Percentiles rank a stretch among this genome's conserved stretches.
Evolutionary conservation across 2,113 vertebrate genomes (phyloP).

Genomic region (Catharus fuscescens): DNA sequence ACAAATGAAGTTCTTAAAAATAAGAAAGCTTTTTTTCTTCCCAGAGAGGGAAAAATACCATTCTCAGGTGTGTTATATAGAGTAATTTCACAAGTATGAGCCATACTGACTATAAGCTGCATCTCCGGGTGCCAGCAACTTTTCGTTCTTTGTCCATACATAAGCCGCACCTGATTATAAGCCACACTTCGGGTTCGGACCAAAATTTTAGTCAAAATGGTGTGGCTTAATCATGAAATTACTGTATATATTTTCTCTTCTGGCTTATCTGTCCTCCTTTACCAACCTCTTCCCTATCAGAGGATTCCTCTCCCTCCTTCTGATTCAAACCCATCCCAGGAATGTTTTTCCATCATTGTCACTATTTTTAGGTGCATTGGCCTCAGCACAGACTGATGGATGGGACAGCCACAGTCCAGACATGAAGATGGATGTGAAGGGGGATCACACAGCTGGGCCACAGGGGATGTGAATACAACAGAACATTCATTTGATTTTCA

Average conservation of each 20-base stretch:
- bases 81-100: too few species aligned
- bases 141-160: too few species aligned
- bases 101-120: too few species aligned
- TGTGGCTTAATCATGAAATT: too few species aligned
- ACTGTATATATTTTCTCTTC: background rate
- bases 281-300: background rate
- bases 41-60: background rate
- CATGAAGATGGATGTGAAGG: accelerated
- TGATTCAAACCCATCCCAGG: background rate
- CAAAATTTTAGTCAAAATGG: too few species aligned
- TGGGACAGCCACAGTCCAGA: background rate
- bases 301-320: background rate
- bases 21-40: background rate
- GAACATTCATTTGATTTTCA: background rate
- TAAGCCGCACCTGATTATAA: too few species aligned
- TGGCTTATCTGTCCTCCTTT: background rate
- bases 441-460: background rate
- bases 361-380: background rate
- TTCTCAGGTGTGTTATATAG: background rate
- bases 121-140: too few species aligned
- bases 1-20: background rate
- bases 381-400: background rate
- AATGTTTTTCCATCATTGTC: background rate
- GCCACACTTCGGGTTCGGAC: too few species aligned
- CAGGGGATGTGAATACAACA: background rate